A percentile compares a stretch with the other conserved stretches of the same genome.
Conservation (phyloP, 2,113 vertebrate species). For the Eleginops maclovinus region DNA sequence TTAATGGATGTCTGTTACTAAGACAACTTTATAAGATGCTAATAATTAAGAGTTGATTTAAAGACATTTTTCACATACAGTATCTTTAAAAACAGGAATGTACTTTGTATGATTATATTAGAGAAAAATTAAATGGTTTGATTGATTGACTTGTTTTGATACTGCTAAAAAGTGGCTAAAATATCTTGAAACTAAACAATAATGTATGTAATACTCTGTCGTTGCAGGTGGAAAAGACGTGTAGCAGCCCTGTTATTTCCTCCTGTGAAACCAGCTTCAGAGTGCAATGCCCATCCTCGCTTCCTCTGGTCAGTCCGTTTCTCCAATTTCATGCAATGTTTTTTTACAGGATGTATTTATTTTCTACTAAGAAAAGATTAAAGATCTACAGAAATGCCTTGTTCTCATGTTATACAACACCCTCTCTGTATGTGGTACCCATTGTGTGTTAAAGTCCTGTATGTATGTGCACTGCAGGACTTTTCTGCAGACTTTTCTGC, state of each 20-base stretch:
- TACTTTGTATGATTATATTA: too few relatives aligned
- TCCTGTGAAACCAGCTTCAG: constrained; percentile 89
- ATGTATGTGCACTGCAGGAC: constrained; percentile 78
- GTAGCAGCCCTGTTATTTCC: constrained; percentile 86
- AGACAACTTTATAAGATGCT: too few relatives aligned
- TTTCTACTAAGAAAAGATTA: constrained; percentile 21
- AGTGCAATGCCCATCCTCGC: constrained; percentile 80
- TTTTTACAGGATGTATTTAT: constrained; percentile 23
- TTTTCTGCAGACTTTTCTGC: constrained; percentile 88
- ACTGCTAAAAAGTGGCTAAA: neutral
- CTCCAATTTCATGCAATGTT: constrained; percentile 17
- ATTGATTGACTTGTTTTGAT: neutral
- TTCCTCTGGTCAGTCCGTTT: constrained; percentile 85
- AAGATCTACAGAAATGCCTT: constrained; percentile 8
- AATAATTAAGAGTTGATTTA: neutral
- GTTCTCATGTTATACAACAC: constrained; percentile 33
- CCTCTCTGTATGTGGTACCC: constrained; percentile 11
- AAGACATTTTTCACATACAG: too few relatives aligned
- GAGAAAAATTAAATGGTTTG: too few relatives aligned
- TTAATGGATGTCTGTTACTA: too few relatives aligned
- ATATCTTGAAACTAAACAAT: neutral
- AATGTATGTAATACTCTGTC: constrained; percentile 5
- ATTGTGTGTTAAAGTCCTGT: constrained; percentile 15
- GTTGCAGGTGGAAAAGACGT: constrained; percentile 84
- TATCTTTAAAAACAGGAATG: too few relatives aligned